A percentile compares a stretch with the other conserved stretches of the same genome.
phyloP scores from a whole-genome alignment of 2,797 vertebrate genomes.

The Gallinago stenura region DNA sequence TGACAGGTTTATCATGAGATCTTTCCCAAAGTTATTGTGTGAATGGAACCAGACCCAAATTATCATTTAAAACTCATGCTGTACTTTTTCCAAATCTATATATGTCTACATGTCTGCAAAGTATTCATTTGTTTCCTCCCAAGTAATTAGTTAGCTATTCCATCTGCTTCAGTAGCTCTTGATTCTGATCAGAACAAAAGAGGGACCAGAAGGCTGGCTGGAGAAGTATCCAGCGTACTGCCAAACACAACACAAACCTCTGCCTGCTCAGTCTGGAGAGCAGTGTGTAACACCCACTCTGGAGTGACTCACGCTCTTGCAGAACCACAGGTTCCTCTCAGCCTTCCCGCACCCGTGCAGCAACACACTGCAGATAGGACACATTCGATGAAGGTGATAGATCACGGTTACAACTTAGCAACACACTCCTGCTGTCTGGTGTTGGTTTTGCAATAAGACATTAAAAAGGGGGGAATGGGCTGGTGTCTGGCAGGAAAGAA shows the following conservation, averaged over 20 bases:
- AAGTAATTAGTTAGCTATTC: background rate
- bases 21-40: background rate
- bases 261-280: background rate
- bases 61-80: background rate
- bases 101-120: background rate
- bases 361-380: background rate
- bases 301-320: background rate
- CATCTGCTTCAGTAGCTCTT: background rate
- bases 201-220: background rate
- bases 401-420: background rate
- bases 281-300: background rate
- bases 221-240: background rate
- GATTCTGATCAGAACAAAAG: background rate
- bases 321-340: slow-evolving; percentile 10
- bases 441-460: background rate
- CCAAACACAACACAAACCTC: background rate
- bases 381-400: background rate
- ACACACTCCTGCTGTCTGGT: background rate
- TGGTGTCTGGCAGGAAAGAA: background rate
- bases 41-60: background rate
- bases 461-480: background rate
- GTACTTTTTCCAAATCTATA: background rate
- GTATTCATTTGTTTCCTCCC: background rate
- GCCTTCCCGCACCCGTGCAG: background rate
- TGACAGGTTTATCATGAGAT: background rate